These are phyloP conservation scores for Dromococcyx pavoninus DNA, from an alignment of 2,797 vertebrate species.

Conservation along the genomic window DNA sequence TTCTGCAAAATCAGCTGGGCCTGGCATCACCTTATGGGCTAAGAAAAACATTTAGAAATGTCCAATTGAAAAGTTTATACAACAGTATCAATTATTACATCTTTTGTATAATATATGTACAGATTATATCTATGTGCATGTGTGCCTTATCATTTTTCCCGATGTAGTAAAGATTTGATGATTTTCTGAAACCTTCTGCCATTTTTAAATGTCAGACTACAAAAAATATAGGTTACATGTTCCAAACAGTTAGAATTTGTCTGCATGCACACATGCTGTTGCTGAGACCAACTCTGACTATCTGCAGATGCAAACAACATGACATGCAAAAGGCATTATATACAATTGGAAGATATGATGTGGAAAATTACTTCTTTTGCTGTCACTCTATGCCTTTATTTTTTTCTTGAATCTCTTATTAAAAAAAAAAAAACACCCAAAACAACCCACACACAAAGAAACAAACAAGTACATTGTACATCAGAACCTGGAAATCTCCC, in stretches of 20 bases:
- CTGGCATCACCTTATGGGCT: neutral
- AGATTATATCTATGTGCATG: neutral
- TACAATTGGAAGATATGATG: constrained; percentile 33
- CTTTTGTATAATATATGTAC: neutral
- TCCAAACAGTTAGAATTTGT: neutral
- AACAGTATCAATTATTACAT: neutral
- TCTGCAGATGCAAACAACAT: constrained; percentile 19
- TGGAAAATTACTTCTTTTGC: constrained; percentile 40
- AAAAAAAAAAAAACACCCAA: neutral
- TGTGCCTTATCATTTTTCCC: neutral
- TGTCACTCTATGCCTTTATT: constrained; percentile 14
- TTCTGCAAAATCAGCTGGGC: neutral
- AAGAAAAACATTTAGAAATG: neutral
- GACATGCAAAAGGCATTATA: neutral
- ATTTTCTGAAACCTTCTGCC: neutral
- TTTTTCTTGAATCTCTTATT: constrained; percentile 3
- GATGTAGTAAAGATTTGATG: neutral
- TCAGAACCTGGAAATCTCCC: constrained; percentile 20
- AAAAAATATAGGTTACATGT: neutral
- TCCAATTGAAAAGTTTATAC: neutral
- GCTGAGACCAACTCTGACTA: neutral
- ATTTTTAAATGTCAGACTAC: neutral
- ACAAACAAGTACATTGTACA: constrained; percentile 1
- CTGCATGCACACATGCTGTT: neutral
- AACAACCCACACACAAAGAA: neutral